Evolutionary conservation across 2,113 vertebrate species (phyloP), one percentile per base, ranked within the genome.

Genomic region (Willisornis vidua): DNA sequence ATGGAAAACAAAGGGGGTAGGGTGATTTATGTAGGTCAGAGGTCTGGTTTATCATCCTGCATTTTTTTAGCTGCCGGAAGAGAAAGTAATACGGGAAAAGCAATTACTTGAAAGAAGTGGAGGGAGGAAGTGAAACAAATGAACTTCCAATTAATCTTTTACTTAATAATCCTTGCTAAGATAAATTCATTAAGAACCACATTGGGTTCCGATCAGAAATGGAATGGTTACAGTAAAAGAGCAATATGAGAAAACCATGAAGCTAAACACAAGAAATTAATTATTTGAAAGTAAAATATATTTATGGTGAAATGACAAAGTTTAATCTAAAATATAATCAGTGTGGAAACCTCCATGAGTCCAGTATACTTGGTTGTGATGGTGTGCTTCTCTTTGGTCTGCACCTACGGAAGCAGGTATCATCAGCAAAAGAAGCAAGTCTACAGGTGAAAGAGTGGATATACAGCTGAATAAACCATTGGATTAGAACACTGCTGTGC

Each of bases 391-490:
- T 37, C 82, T 65, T 91, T 54, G 33, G 22, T 87, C 43, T 57
- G 35, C 35, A 86, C 22, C 43, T 90, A 63, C 5, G 83, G 62
- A 66, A 65, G 20, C 8, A 76, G 66, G 43, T 65, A 89, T 31
- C 22, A 54, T 31, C 63, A 93, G 45, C 20, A 81, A 87, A 84
- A 75, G 41, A 94, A 94, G 90, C 6, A 88, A 80, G 78, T 81
- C 91, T 75, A 78, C 77, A 94, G 75, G 94, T 78, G 81, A 92
- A 35, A 85, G 31, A 43, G 48, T 67, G 48, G 31, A 87, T 75
- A 48, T 8, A 41, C 92, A 95, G 95, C 92, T 95, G 96, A 97
- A 96, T 92, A 97, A 97, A 95, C 85, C 90, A 55, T 2, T 31
- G 83, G 57, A 90, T 92, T 96, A 67, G 70, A 93, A 55, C 6